Percentiles rank a stretch among this genome's conserved stretches.
Evolutionary conservation across 2,888 invertebrate species (phyloP).

Genomic region (Eupithecia vulgata): DNA sequence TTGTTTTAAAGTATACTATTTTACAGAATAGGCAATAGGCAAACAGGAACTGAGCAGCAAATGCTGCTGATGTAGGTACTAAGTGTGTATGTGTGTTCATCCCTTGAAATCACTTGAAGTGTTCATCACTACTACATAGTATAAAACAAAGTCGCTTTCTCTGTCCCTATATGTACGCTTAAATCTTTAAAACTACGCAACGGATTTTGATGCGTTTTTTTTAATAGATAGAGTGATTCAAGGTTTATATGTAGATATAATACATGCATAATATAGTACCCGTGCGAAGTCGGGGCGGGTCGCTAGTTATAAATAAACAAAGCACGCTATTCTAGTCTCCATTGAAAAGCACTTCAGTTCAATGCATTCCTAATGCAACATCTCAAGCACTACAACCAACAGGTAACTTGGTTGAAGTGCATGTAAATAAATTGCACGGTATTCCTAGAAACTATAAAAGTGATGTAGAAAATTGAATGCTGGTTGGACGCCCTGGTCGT

Average conservation of each 20-base stretch:
- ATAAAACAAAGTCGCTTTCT: too few species aligned
- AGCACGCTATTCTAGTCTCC: not conserved
- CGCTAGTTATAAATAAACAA: not conserved
- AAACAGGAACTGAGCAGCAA: not conserved
- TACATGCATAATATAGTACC: too few species aligned
- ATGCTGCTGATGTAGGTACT: not conserved
- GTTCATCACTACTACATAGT: too few species aligned
- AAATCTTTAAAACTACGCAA: too few species aligned
- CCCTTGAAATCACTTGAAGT: not conserved
- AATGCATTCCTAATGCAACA: not conserved
- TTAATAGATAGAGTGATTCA: too few species aligned
- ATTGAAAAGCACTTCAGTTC: constrained; percentile 4
- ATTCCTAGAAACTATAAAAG: too few species aligned
- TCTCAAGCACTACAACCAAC: not conserved
- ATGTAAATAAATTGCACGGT: not conserved
- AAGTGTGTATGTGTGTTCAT: not conserved
- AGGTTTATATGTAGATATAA: too few species aligned
- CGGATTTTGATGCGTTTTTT: too few species aligned
- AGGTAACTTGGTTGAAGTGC: not conserved
- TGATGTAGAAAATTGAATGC: not conserved
- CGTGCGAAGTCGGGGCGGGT: too few species aligned
- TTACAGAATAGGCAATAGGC: not conserved
- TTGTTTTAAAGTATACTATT: not conserved
- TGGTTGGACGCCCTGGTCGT: not conserved
- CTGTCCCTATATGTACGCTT: too few species aligned